Evolutionary conservation across 2,888 invertebrate genomes (phyloP).

Genomic region (Thymelicus lineola): DNA sequence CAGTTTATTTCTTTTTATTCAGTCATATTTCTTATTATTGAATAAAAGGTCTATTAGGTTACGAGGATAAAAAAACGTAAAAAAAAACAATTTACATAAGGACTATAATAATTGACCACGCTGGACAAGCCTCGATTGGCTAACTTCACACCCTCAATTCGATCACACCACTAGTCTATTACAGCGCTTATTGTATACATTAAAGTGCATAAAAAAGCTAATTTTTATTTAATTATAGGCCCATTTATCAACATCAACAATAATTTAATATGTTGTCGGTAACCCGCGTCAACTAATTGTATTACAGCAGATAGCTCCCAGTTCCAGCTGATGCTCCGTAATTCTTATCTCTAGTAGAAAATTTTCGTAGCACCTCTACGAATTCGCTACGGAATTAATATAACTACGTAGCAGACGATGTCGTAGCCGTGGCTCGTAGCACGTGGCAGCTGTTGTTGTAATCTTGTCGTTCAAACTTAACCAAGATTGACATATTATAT

Average conservation of each 20-base stretch:
- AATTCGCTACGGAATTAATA: slow-evolving; percentile 4
- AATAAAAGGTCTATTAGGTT: too few species aligned
- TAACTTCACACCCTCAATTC: too few species aligned
- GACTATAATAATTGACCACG: too few species aligned
- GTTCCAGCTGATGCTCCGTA: not conserved
- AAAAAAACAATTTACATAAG: too few species aligned
- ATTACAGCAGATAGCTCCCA: not conserved
- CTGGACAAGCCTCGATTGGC: too few species aligned
- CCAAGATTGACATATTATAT: slow-evolving; percentile 16
- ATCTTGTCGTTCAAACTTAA: slow-evolving; percentile 21
- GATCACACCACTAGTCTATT: too few species aligned
- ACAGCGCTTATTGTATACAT: too few species aligned
- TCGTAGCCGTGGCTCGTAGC: not conserved
- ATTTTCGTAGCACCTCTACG: slow-evolving; percentile 7
- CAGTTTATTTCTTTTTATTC: slow-evolving; percentile 11
- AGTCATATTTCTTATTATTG: too few species aligned
- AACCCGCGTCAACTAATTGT: not conserved
- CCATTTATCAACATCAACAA: too few species aligned
- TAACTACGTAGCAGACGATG: not conserved
- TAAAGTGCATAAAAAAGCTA: too few species aligned
- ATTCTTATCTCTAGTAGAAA: not conserved
- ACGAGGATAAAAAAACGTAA: too few species aligned
- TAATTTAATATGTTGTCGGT: not conserved
- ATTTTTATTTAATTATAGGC: too few species aligned
- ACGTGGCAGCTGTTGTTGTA: slow-evolving; percentile 4